phyloP scores from a whole-genome alignment of 64 coral and sea anemone species.

The Dendrophyllia cribrosa region DNA sequence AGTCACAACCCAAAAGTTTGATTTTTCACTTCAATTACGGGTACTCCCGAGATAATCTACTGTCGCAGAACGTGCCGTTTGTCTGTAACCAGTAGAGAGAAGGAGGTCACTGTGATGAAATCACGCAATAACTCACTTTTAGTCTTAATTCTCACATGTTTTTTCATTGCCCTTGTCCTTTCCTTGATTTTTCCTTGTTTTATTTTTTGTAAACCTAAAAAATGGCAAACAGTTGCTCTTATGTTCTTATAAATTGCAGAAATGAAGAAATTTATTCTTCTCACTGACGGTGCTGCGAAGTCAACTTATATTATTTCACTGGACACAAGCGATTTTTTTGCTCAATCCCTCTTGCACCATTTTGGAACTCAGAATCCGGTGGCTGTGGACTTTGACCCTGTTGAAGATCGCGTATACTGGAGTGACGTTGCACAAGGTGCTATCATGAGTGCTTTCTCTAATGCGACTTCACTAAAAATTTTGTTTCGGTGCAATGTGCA shows the following conservation, averaged over 20 bases:
- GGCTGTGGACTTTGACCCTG: slow-evolving; percentile 73
- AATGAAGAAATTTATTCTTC: slow-evolving; percentile 25
- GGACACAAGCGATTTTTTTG: slow-evolving; percentile 29
- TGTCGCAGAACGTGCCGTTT: no score
- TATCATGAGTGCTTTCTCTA: slow-evolving; percentile 55
- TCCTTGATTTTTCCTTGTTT: no score
- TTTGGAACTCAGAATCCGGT: slow-evolving; percentile 24
- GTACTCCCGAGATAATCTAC: no score
- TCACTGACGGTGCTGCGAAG: slow-evolving; percentile 34
- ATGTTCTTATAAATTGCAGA: neutral
- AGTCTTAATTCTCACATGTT: no score
- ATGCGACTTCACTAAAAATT: slow-evolving; percentile 36
- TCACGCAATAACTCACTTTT: no score
- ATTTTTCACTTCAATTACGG: no score
- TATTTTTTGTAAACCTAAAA: neutral
- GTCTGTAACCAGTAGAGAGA: no score
- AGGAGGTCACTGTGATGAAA: no score
- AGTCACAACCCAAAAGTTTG: no score
- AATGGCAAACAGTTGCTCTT: neutral
- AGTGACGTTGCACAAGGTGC: slow-evolving; percentile 52
- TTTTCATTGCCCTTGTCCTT: no score
- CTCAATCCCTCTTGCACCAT: slow-evolving; percentile 16
- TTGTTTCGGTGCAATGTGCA: slow-evolving; percentile 29
- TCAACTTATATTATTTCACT: slow-evolving; percentile 49
- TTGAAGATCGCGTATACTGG: slow-evolving; percentile 75